Conservation (phyloP, 2,888 invertebrate species). For the Synergus gifuensis region DNA sequence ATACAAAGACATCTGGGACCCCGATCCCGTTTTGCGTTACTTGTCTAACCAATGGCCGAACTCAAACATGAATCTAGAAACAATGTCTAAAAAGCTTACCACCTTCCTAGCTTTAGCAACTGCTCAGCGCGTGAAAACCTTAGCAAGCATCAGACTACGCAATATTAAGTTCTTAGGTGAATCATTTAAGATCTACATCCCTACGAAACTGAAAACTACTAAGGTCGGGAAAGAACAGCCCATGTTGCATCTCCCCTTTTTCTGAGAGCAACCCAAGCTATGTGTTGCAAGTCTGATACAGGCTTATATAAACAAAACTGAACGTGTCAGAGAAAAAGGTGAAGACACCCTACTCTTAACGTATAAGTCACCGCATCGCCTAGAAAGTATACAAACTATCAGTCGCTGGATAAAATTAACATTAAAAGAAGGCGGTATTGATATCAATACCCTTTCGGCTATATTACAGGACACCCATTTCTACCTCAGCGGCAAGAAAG, state of each 20-base stretch:
- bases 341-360: constrained; percentile 41
- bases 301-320: neutral
- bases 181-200: constrained; percentile 28
- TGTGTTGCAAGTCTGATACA: neutral
- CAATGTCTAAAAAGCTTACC: constrained; percentile 50
- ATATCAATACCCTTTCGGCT: neutral
- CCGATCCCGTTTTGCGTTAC: constrained; percentile 31
- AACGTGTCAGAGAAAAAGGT: neutral
- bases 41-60: neutral
- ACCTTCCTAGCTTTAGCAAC: constrained; percentile 56
- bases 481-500: neutral
- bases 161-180: constrained; percentile 15
- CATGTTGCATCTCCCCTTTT: neutral
- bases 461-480: neutral
- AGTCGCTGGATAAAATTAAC: constrained; percentile 46
- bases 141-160: constrained; percentile 27
- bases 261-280: neutral
- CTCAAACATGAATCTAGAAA: neutral
- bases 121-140: constrained; percentile 46
- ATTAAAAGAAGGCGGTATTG: neutral
- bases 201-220: neutral
- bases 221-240: neutral
- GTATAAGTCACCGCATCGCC: constrained; percentile 38
- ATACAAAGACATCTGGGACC: constrained; percentile 63
- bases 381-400: constrained; percentile 26